These are phyloP conservation scores for Monomorium pharaonis DNA, from an alignment of 1,140 invertebrate genomes.

Conservation along the genomic window DNA sequence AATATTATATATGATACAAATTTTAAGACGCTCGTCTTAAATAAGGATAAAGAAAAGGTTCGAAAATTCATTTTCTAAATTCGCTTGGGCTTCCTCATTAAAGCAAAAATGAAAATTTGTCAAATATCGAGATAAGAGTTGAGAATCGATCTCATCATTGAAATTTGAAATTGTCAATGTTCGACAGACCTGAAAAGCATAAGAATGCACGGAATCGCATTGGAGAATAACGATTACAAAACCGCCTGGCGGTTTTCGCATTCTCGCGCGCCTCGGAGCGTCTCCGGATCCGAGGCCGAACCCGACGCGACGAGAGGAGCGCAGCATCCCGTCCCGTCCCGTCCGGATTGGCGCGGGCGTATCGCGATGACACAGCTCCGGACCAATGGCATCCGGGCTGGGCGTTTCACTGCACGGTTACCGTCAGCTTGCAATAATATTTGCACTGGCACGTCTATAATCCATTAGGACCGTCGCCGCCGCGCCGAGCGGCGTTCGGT, in stretches of 20 bases:
- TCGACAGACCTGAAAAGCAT: background rate
- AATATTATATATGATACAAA: too few relatives aligned
- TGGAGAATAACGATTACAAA: conserved; percentile 4
- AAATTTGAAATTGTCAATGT: background rate
- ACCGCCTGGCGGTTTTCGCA: background rate
- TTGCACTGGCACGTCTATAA: conserved; percentile 73
- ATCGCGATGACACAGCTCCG: conserved; percentile 67
- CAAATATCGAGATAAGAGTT: background rate
- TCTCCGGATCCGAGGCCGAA: background rate
- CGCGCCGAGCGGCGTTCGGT: conserved; percentile 59
- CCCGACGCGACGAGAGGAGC: background rate
- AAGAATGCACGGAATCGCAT: background rate
- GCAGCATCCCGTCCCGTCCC: conserved; percentile 29
- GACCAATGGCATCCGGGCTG: conserved; percentile 61
- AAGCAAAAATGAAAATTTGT: background rate
- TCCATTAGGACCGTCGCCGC: conserved; percentile 70
- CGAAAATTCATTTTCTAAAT: too few relatives aligned
- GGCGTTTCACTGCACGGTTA: conserved; percentile 61
- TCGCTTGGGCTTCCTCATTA: background rate
- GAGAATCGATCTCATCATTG: background rate
- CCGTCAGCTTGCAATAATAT: conserved; percentile 76
- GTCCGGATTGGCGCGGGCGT: conserved; percentile 62
- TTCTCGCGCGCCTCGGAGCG: background rate
- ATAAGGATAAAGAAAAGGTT: too few relatives aligned
- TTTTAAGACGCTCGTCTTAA: too few relatives aligned